These are phyloP conservation scores for Pycnomerus fuliginosus DNA, from an alignment of 2,888 invertebrate species.

Conservation along the genomic window DNA sequence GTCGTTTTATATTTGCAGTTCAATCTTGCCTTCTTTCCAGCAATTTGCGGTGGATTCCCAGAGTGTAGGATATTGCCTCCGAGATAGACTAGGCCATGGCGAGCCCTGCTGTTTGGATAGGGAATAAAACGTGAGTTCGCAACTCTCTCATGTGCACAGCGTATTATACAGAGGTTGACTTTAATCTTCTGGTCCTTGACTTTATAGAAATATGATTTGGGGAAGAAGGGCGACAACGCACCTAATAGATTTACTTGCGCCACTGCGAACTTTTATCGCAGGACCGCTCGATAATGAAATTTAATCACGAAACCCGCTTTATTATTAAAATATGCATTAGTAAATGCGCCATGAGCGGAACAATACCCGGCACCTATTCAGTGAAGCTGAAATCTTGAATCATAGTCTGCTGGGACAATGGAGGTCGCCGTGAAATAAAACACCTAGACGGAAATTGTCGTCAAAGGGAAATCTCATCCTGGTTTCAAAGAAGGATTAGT, in stretches of 20 bases:
- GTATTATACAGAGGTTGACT: constrained; percentile 29
- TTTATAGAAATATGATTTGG: constrained; percentile 26
- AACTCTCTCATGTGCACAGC: constrained; percentile 28
- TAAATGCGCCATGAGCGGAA: no score
- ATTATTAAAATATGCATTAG: no score
- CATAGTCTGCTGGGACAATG: constrained; percentile 8
- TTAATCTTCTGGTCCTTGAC: constrained; percentile 31
- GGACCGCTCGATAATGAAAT: no score
- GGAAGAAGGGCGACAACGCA: constrained; percentile 3
- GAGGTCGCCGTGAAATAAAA: constrained; percentile 16
- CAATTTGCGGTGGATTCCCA: constrained; percentile 30
- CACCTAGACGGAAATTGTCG: constrained; percentile 23
- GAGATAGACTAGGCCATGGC: constrained; percentile 11
- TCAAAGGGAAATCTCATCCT: constrained; percentile 36
- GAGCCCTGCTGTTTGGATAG: constrained; percentile 27
- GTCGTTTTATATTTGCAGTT: constrained; percentile 31
- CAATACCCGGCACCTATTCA: constrained; percentile 14
- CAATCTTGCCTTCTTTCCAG: constrained; percentile 30
- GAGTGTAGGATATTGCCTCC: constrained; percentile 25
- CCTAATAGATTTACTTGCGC: constrained; percentile 16
- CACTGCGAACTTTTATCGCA: constrained; percentile 9
- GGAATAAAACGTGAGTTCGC: constrained; percentile 28
- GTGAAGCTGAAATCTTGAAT: constrained; percentile 6
- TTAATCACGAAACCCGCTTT: no score
- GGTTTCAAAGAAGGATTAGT: constrained; percentile 36